A percentile compares a stretch with the other conserved stretches of the same genome.
Conservation (phyloP, 2,888 invertebrate species). For the Aspidapion aeneum region DNA sequence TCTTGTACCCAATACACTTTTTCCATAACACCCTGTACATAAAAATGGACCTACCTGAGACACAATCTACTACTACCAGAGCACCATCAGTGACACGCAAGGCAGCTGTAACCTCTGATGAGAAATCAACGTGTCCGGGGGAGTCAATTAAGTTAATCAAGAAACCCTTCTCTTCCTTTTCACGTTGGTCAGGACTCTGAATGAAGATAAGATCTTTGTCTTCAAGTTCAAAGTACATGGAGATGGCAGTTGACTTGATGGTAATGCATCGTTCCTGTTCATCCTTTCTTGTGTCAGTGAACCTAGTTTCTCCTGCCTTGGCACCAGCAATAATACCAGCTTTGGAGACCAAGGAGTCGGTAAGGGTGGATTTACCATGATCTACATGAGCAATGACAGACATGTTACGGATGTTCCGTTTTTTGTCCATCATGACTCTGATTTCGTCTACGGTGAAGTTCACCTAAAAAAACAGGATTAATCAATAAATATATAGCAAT, state of each 20-base stretch:
- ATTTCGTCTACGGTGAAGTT: conserved; percentile 99
- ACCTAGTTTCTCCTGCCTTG: conserved; percentile 98
- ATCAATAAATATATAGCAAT: conserved; percentile 6
- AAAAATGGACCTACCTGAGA: conserved; percentile 80
- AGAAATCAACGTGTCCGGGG: conserved; percentile 99
- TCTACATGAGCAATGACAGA: conserved; percentile 99
- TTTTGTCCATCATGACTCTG: conserved; percentile 99
- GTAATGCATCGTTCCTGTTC: conserved; percentile 99
- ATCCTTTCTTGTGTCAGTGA: conserved; percentile 99
- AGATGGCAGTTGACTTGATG: conserved; percentile 99
- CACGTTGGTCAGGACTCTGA: conserved; percentile 84
- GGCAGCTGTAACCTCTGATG: conserved; percentile 99
- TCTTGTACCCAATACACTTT: too few relatives aligned
- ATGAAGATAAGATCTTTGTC: conserved; percentile 95
- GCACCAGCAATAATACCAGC: conserved; percentile 99
- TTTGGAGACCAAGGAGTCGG: conserved; percentile 98
- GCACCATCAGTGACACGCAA: conserved; percentile 99
- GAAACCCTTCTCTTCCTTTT: conserved; percentile 91
- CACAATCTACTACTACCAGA: conserved; percentile 99
- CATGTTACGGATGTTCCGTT: conserved; percentile 99
- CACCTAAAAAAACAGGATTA: conserved; percentile 64
- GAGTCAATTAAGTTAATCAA: conserved; percentile 99
- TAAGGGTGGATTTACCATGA: conserved; percentile 99
- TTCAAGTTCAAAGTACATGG: conserved; percentile 97
- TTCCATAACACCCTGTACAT: too few relatives aligned